Evolutionary conservation across 2,797 vertebrate species (phyloP), one percentile per base, ranked within the genome.

Genomic region (Sebastes vulpes): DNA sequence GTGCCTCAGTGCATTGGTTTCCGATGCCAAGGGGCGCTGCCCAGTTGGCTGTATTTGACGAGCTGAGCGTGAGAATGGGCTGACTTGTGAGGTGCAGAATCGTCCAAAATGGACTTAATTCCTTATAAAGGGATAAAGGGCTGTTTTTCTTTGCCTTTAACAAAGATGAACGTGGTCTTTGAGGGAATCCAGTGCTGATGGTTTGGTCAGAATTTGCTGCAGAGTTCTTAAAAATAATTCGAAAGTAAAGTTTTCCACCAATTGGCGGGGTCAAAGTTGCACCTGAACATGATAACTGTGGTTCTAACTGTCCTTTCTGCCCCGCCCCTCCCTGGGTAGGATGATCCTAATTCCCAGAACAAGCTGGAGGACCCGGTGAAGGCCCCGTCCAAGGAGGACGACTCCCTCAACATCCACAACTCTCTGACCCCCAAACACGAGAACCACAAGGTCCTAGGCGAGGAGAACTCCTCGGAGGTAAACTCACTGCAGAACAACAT

Each of bases 401-500:
- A 99, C 81, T 94, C 97, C 0, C 97, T 98, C 35, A 98, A 97
- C 95, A 98, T 98, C 94, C 98, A 98, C 96, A 98, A 98, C 95
- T 97, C 98, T 54, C 96, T 97, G 93, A 98, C 98, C 25, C 97
- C 97, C 94, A 98, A 98, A 93, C 97, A 97, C 1, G 98, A 98
- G 73, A 96, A 97, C 75, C 95, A 97, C 92, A 99, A 98, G 93
- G 96, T 97, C 63, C 96, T 97, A 90, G 97, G 92, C 84, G 97
- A 95, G 87, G 98, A 97, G 9, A 96, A 95, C 88, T 92, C 96
- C 53, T 91, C 95, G 28, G 98, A 98, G 86, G 97, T 97, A 90
- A 98, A 98, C 95, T 98, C 98, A 79, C 96, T 98, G 89, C 98
- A 99, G 96, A 99, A 99, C 96, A 98, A 98, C 96, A 96, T 98